Evolutionary conservation across 2,113 vertebrate species (phyloP).

Genomic region (Lophius piscatorius): DNA sequence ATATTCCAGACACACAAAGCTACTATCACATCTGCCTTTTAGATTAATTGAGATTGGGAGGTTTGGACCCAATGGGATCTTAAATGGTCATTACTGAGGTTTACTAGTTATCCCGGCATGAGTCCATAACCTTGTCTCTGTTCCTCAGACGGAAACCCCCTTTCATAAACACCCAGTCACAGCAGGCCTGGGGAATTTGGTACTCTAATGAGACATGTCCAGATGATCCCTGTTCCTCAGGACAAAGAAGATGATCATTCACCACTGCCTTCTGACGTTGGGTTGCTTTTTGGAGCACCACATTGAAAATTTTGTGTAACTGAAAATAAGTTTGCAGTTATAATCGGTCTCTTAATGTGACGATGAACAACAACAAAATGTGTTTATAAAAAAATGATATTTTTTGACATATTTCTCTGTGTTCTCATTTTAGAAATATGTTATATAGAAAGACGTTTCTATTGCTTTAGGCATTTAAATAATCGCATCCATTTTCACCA

Average conservation of each 20-base stretch:
- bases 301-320: too few species aligned
- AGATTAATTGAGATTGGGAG: constrained; percentile 13
- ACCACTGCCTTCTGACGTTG: constrained; percentile 31
- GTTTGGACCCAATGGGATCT: constrained; percentile 21
- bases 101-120: constrained; percentile 26
- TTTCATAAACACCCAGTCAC: constrained; percentile 56
- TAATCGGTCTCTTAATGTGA: too few species aligned
- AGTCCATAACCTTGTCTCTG: constrained; percentile 14
- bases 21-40: constrained; percentile 17
- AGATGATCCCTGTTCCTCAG: constrained; percentile 63
- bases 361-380: too few species aligned
- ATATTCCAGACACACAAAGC: constrained; percentile 6
- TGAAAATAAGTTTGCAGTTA: too few species aligned
- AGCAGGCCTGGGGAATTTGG: constrained; percentile 50
- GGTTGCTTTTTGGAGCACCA: too few species aligned
- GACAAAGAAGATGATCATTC: constrained; percentile 40
- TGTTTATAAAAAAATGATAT: too few species aligned
- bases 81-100: constrained; percentile 21
- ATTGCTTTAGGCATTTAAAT: too few species aligned
- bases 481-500: too few species aligned
- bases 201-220: constrained; percentile 65
- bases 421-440: too few species aligned
- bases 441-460: too few species aligned
- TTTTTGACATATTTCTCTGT: too few species aligned
- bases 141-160: constrained; percentile 37